A percentile compares a stretch with the other conserved stretches of the same genome.
Conservation (phyloP, 2,888 invertebrate genomes). For the Allolobophora icterica region DNA sequence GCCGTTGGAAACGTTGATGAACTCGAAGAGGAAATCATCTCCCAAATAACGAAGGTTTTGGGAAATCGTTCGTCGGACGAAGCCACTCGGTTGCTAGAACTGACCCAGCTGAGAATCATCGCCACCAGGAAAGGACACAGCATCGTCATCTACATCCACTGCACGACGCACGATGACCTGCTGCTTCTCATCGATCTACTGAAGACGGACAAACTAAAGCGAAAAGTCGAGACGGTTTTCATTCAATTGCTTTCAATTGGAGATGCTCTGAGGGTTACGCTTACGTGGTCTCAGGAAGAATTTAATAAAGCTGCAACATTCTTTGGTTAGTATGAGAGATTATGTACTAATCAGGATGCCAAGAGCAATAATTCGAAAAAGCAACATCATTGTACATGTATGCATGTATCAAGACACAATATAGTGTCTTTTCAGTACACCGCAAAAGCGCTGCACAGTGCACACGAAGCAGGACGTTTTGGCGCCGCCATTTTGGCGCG, state of each 20-base stretch:
- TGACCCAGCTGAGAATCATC: not conserved
- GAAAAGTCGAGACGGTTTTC: not conserved
- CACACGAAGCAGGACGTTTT: too few relatives aligned
- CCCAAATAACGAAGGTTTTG: not conserved
- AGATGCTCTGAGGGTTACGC: not conserved
- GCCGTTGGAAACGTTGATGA: not conserved
- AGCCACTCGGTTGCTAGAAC: not conserved
- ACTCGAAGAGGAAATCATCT: not conserved
- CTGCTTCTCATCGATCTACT: constrained; percentile 1
- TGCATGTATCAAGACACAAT: too few relatives aligned
- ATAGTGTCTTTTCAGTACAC: too few relatives aligned
- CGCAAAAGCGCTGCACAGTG: too few relatives aligned
- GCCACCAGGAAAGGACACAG: not conserved
- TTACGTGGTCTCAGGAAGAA: not conserved
- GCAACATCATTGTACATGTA: too few relatives aligned
- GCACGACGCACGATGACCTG: not conserved
- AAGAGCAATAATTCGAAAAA: too few relatives aligned
- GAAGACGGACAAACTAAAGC: not conserved
- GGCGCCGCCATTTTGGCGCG: too few relatives aligned
- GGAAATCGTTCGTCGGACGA: not conserved
- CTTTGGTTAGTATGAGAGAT: constrained; percentile 9
- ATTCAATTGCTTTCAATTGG: not conserved
- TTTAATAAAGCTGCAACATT: not conserved
- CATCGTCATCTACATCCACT: not conserved
- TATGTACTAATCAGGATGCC: not conserved